Evolutionary conservation across 2,888 invertebrate genomes (phyloP), one percentile per base, ranked within the genome.

Genomic region (Stenodera caucasica): DNA sequence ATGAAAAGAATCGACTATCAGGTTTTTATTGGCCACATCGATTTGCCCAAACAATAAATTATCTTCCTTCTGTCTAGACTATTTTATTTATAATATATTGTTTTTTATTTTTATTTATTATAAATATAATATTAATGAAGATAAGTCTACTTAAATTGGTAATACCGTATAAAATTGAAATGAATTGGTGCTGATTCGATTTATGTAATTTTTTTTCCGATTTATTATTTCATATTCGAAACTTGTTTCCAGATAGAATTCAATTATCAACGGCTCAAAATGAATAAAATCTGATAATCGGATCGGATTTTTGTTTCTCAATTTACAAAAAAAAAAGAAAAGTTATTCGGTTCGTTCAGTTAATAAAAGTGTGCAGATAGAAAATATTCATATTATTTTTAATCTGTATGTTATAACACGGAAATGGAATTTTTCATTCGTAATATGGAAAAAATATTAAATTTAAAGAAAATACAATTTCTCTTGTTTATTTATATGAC

Each of bases 201-300:
- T 15, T 12, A 1, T 35, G 14, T 11, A 4, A 9, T 18, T 18
- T 40, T 35, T 40, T 40, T 15, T 37, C 15, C 14, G 14, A 15
- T 15, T 37, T 37, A 40, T 40, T 40, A 40, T 45, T 21, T 21
- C 45, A 21, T 45, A 21, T 45, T 45, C 45, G 11, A 18, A 21
- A 45, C 21, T 45, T 18, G 21, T 45, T 45, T 45, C 45, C 45
- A 45, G 21, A 11, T 45, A 21, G 18, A 45, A 45, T 45, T 45
- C 45, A 45, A 45, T 45, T 45, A 45, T 45, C 45, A 45, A 45
- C 45, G 45, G 45, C 45, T 45, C 21, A 45, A 45, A 45, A 45
- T 45, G 45, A 45, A 45, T 45, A 45, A 45, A 45, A 45, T 45
- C 45, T 21, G 45, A 45, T 45, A 45, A 45, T 45, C 45, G 45